Percentiles rank a stretch among this genome's conserved stretches.
Conservation (phyloP, 2,888 invertebrate genomes). For the Rugalucina vietnamica region DNA sequence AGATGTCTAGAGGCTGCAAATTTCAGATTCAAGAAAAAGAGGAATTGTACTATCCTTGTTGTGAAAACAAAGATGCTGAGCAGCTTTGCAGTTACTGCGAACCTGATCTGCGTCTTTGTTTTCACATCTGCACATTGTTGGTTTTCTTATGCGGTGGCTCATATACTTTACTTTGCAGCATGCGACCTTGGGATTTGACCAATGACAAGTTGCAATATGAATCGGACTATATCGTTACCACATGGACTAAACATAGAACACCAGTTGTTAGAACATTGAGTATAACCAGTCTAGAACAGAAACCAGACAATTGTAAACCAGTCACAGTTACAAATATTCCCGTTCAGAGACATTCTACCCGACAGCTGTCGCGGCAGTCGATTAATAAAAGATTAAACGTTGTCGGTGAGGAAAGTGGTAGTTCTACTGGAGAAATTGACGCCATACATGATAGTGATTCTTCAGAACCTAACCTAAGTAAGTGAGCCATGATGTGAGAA, state of each 20-base stretch:
- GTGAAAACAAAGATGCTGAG: no score
- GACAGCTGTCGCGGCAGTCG: conserved; percentile 58
- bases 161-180: no score
- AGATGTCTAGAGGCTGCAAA: no score
- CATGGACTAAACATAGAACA: conserved; percentile 90
- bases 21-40: no score
- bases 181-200: conserved; percentile 94
- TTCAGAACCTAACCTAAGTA: conserved; percentile 65
- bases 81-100: no score
- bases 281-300: conserved; percentile 87
- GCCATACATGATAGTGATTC: conserved; percentile 73
- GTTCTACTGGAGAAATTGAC: conserved; percentile 72
- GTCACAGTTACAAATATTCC: conserved; percentile 22
- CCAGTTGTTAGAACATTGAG: conserved; percentile 90
- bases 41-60: no score
- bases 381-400: conserved; percentile 57
- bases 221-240: conserved; percentile 90
- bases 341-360: conserved; percentile 25
- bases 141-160: no score
- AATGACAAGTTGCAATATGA: conserved; percentile 96
- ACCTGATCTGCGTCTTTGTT: no score
- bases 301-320: conserved; percentile 53
- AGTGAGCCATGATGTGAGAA: no score
- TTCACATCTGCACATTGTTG: no score
- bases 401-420: conserved; percentile 74